A percentile compares a stretch with the other conserved stretches of the same genome.
Conservation (phyloP, 2,888 invertebrate species). For the Linnaemya vulpina region DNA sequence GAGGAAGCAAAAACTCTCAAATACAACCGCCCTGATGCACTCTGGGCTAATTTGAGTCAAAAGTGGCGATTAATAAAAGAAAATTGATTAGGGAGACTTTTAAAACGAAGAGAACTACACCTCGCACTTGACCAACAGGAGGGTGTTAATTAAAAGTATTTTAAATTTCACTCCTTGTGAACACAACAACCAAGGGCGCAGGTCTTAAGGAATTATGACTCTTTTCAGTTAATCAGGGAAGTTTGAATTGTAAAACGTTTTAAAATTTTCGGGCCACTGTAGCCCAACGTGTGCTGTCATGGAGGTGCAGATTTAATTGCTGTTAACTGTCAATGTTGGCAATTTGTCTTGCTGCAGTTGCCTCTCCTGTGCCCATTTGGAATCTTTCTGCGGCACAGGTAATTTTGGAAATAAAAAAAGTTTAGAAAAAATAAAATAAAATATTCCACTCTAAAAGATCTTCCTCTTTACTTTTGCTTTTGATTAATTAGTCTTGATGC, state of each 20-base stretch:
- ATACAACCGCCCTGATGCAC: not conserved
- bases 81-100: too few species aligned
- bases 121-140: too few species aligned
- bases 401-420: slow-evolving; percentile 28
- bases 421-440: not conserved
- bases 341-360: slow-evolving; percentile 53
- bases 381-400: slow-evolving; percentile 43
- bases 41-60: not conserved
- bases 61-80: too few species aligned
- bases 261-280: too few species aligned
- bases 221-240: too few species aligned
- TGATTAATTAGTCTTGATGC: slow-evolving; percentile 66
- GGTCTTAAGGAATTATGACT: too few species aligned
- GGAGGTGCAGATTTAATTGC: not conserved
- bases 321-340: slow-evolving; percentile 50
- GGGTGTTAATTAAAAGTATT: too few species aligned
- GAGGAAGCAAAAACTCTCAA: slow-evolving; percentile 39
- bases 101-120: too few species aligned
- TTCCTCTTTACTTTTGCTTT: slow-evolving; percentile 38
- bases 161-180: too few species aligned
- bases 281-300: too few species aligned
- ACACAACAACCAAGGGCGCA: too few species aligned
- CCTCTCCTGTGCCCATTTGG: not conserved
- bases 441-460: slow-evolving; percentile 36
- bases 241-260: too few species aligned